Evolutionary conservation across 2,113 vertebrate genomes (phyloP), one percentile per base, ranked within the genome.

Genomic region (Cyprinodon tularosa): DNA sequence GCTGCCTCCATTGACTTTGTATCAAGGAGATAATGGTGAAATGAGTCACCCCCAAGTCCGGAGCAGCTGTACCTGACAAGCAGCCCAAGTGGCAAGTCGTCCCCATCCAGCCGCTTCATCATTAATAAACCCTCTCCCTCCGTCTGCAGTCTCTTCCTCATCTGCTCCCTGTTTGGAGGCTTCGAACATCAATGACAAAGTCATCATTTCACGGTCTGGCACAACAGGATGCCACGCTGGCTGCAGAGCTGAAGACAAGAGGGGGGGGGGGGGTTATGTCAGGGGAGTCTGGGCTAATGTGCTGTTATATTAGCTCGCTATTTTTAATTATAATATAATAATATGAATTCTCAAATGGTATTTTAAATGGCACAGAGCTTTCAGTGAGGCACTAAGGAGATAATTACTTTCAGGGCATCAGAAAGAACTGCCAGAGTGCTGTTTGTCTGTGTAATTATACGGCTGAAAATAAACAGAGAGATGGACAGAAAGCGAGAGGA

Each of bases 1-100:
- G 88, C 83, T 87, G 68, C 84, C 85, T 85, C 81, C 78, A 72
- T 47, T 89, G 93, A 94, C 93, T 92, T 91, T 93, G 90, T 91
- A 74, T 92, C 88, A 89, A 93, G 89, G 91, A 83, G 89, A 87
- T 73, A 29, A 66, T 53, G 72, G 8, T 61, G 72, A 81, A 74
- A 47, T 17, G 75, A 90, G 68, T 82, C 74, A 76, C 68, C 68
- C 29, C 68, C 48, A 68, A 75, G 81, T 72, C 72, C 72, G 76
- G 67, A 88, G 86, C 92, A 93, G 90, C 89, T 91, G 93, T 82
- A 83, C 77, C 86, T 89, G 91, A 93, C 91, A 92, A 42, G 84
- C 69, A 82, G 63, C 74, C 76, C 68, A 76, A 92, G 77, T 66
- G 76, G 83, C 60, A 42, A 79, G 74, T 81, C 71, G 12, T 12